Evolutionary conservation across 1,140 invertebrate species (phyloP).

Genomic region (Brachionus manjavacas): DNA sequence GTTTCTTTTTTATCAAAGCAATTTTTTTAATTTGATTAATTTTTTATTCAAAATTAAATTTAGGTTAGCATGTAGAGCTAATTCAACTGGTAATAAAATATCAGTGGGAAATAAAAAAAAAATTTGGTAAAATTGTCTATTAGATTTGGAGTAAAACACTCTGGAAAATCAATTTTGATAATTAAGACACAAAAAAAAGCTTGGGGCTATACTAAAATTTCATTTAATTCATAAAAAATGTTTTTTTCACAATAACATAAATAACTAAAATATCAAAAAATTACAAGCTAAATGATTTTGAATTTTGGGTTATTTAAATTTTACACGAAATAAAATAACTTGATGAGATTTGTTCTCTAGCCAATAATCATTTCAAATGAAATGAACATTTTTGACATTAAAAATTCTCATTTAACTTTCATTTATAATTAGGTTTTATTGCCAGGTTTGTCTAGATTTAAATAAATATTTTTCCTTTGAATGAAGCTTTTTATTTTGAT

Average conservation of each 20-base stretch:
- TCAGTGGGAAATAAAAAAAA: neutral
- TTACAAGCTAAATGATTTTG: neutral
- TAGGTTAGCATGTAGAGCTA: neutral
- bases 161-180: neutral
- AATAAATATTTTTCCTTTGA: neutral
- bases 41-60: neutral
- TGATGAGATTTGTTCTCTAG: neutral
- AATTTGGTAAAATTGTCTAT: neutral
- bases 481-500: neutral
- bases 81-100: neutral
- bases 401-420: neutral
- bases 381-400: neutral
- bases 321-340: neutral
- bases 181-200: neutral
- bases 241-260: neutral
- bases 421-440: neutral
- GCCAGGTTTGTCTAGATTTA: neutral
- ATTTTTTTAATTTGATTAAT: neutral
- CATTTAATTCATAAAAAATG: neutral
- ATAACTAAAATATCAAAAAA: neutral
- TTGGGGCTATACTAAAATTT: neutral
- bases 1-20: neutral
- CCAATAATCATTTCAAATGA: neutral
- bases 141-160: neutral
- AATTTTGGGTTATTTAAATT: neutral